Conservation (phyloP, 1,140 invertebrate genomes). For the Colletes latitarsis region DNA sequence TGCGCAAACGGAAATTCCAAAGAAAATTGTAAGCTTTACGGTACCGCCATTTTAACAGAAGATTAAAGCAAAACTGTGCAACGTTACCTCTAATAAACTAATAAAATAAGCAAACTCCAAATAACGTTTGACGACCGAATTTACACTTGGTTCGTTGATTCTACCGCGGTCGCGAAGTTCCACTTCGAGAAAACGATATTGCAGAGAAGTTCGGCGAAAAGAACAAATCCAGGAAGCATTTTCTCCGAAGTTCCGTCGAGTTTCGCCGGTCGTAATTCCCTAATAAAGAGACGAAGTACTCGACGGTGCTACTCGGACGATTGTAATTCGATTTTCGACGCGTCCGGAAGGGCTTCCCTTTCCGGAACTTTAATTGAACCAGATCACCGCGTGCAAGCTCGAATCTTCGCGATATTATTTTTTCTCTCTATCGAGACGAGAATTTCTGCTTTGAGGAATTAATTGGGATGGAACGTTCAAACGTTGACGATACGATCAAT, state of each 20-base stretch:
- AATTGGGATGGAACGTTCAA: neutral
- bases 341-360: neutral
- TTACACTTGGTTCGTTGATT: neutral
- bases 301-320: neutral
- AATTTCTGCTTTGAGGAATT: neutral
- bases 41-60: too few relatives aligned
- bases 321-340: conserved; percentile 22
- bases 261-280: neutral
- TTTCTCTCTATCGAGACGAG: neutral
- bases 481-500: too few relatives aligned
- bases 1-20: neutral
- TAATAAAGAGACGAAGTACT: conserved; percentile 4
- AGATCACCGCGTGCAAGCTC: neutral
- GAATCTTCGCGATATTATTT: neutral
- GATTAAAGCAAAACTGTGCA: too few relatives aligned
- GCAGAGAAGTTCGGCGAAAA: neutral
- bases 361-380: conserved; percentile 27
- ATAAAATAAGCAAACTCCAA: too few relatives aligned
- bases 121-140: neutral
- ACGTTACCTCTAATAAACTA: too few relatives aligned
- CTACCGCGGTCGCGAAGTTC: too few relatives aligned
- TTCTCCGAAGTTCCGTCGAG: too few relatives aligned
- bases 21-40: too few relatives aligned
- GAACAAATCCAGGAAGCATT: neutral
- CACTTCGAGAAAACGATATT: too few relatives aligned